These are phyloP conservation scores for Zaprionus nigranus DNA, from an alignment of 1,140 invertebrate genomes.

Conservation along the genomic window DNA sequence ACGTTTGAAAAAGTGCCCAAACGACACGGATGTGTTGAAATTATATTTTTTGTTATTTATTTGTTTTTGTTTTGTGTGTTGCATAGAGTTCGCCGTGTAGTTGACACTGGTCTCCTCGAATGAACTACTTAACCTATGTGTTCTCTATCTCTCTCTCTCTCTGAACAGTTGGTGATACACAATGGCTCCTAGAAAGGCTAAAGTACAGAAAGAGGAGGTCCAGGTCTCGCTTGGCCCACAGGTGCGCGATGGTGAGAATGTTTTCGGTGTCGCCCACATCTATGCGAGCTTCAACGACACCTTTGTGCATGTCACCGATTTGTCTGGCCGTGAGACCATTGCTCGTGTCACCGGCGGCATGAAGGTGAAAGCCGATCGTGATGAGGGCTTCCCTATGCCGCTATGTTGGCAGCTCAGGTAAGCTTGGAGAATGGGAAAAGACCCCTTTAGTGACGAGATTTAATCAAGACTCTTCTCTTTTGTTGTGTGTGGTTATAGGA, in stretches of 20 bases:
- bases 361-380: conserved; percentile 99
- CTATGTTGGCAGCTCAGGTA: conserved; percentile 99
- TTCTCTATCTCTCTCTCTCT: conserved; percentile 10
- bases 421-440: neutral
- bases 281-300: conserved; percentile 99
- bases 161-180: conserved; percentile 66
- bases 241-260: conserved; percentile 97
- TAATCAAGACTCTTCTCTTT: neutral
- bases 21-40: conserved; percentile 28
- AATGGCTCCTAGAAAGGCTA: conserved; percentile 99
- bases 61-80: conserved; percentile 50
- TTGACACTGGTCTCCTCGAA: too few species aligned
- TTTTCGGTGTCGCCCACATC: conserved; percentile 99
- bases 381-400: conserved; percentile 99
- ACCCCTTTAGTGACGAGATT: neutral
- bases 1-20: conserved; percentile 18
- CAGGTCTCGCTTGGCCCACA: conserved; percentile 98
- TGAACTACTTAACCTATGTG: conserved; percentile 9
- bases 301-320: conserved; percentile 99
- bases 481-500: too few species aligned
- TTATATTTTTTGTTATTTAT: conserved; percentile 54
- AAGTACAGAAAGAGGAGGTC: conserved; percentile 97
- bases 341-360: conserved; percentile 99
- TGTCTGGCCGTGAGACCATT: conserved; percentile 99
- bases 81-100: conserved; percentile 8